Conservation (phyloP, 2,797 vertebrate species). For the Anguilla anguilla region DNA sequence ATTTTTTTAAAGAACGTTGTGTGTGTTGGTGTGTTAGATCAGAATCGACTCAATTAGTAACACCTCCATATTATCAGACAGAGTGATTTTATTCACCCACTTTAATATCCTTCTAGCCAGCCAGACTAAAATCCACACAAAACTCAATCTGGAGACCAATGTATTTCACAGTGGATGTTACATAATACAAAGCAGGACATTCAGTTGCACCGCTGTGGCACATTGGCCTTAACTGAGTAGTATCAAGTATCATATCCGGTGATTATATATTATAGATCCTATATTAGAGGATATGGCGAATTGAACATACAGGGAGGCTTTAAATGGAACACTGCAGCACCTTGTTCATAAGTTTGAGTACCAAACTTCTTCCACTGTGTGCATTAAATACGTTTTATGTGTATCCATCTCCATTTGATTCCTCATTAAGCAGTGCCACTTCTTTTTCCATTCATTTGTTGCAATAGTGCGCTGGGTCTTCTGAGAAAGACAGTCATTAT, state of each 20-base stretch:
- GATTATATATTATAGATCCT: neutral
- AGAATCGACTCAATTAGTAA: neutral
- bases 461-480: neutral
- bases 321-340: too few species aligned
- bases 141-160: neutral
- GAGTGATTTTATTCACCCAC: neutral
- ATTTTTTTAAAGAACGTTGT: neutral
- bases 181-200: neutral
- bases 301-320: too few species aligned
- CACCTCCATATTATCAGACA: neutral
- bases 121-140: neutral
- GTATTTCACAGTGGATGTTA: neutral
- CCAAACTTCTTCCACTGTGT: neutral
- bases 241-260: too few species aligned
- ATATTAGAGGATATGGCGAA: neutral
- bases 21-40: neutral
- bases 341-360: neutral
- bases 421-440: neutral
- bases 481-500: neutral
- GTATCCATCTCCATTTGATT: neutral
- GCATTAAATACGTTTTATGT: neutral
- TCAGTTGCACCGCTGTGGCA: neutral
- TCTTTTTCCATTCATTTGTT: neutral
- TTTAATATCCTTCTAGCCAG: neutral
- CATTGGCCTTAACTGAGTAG: neutral